These are phyloP conservation scores for Orientallactaga bullata DNA, from an alignment of 2,113 vertebrate species.

Conservation along the genomic window DNA sequence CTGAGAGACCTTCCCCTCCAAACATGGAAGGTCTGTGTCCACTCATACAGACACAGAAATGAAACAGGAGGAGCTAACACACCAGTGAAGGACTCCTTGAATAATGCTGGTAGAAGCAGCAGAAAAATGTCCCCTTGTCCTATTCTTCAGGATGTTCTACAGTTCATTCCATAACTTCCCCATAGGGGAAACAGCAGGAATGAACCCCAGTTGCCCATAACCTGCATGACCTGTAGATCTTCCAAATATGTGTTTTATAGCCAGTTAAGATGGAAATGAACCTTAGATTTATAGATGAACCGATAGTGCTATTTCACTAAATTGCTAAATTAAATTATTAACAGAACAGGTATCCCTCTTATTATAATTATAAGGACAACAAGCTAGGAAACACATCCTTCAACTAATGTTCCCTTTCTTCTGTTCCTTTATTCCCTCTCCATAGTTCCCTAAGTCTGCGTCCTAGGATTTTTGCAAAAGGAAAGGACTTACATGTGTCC, in stretches of 20 bases:
- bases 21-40: no score
- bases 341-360: background rate
- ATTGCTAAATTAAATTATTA: constrained; percentile 83
- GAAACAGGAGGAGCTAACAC: background rate
- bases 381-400: background rate
- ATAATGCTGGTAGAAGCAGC: background rate
- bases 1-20: no score
- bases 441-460: background rate
- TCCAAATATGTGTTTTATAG: constrained; percentile 85
- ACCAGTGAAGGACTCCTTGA: background rate
- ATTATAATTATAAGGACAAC: background rate
- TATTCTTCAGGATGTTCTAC: background rate
- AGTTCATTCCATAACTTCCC: background rate
- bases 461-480: background rate
- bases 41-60: no score
- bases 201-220: background rate
- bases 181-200: background rate
- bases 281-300: constrained; percentile 86
- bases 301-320: constrained; percentile 76
- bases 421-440: background rate
- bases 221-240: constrained; percentile 75
- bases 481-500: background rate
- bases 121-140: background rate
- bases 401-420: background rate
- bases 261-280: constrained; percentile 88